phyloP scores from a whole-genome alignment of 2,113 vertebrate genomes.

The Acanthisitta chloris region DNA sequence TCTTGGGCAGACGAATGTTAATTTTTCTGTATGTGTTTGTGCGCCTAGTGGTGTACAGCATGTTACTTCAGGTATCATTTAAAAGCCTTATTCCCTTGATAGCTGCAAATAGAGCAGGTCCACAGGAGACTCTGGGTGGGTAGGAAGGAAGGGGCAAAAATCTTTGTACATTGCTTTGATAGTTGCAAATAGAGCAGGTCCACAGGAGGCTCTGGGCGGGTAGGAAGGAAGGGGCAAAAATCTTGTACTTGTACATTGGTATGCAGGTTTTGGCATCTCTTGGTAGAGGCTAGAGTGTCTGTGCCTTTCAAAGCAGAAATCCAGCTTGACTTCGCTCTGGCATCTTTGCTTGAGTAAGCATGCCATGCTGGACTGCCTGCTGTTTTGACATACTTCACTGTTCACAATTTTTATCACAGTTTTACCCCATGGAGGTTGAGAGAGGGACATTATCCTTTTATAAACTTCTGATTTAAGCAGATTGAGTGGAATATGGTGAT shows the following conservation, averaged over 20 bases:
- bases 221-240: neutral
- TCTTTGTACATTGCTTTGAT: too few species aligned
- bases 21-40: neutral
- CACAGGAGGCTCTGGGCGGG: too few species aligned
- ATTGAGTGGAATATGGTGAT: neutral
- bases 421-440: neutral
- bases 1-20: neutral
- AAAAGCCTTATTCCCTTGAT: neutral
- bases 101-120: neutral
- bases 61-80: neutral
- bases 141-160: too few species aligned
- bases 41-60: neutral
- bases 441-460: neutral
- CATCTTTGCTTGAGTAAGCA: neutral
- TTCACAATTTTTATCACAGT: neutral
- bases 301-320: slow-evolving; percentile 3
- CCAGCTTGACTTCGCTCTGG: neutral
- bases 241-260: neutral
- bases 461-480: slow-evolving; percentile 9
- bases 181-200: too few species aligned
- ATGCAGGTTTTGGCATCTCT: neutral
- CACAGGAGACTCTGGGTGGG: too few species aligned
- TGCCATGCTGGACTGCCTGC: neutral
- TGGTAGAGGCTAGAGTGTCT: neutral
- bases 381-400: neutral